Conservation (phyloP, 2,888 invertebrate genomes). For the Lasioglossum vierecki region DNA sequence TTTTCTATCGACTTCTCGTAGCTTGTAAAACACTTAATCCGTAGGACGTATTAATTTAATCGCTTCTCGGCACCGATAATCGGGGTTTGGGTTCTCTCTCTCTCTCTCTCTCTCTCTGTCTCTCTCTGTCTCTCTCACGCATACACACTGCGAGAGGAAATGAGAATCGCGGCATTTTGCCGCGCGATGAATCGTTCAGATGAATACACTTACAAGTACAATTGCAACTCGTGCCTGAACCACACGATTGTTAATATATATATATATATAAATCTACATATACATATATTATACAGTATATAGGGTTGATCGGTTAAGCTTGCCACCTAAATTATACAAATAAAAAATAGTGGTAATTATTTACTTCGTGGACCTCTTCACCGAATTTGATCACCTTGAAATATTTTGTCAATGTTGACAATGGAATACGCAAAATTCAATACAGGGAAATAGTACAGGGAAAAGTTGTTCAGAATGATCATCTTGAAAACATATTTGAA, state of each 20-base stretch:
- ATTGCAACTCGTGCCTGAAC: constrained; percentile 5
- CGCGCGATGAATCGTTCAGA: not conserved
- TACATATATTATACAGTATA: not conserved
- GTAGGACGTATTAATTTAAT: constrained; percentile 15
- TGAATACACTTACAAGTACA: not conserved
- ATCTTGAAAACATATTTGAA: no score
- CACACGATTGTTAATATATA: not conserved
- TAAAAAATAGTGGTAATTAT: no score
- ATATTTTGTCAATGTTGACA: no score
- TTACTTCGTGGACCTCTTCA: no score
- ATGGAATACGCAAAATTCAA: no score
- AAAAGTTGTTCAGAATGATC: no score
- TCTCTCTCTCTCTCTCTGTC: not conserved
- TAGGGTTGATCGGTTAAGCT: not conserved
- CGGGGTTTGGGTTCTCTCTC: not conserved
- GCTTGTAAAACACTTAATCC: constrained; percentile 25
- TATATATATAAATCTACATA: not conserved
- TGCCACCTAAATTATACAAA: not conserved
- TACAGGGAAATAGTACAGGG: no score
- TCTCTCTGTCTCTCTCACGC: not conserved
- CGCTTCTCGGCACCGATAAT: not conserved
- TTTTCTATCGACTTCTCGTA: constrained; percentile 26
- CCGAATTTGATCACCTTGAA: no score
- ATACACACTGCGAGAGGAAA: not conserved
- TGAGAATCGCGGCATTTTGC: not conserved